These are phyloP conservation scores for Meliscaeva auricollis DNA, from an alignment of 2,888 invertebrate genomes.

Conservation along the genomic window DNA sequence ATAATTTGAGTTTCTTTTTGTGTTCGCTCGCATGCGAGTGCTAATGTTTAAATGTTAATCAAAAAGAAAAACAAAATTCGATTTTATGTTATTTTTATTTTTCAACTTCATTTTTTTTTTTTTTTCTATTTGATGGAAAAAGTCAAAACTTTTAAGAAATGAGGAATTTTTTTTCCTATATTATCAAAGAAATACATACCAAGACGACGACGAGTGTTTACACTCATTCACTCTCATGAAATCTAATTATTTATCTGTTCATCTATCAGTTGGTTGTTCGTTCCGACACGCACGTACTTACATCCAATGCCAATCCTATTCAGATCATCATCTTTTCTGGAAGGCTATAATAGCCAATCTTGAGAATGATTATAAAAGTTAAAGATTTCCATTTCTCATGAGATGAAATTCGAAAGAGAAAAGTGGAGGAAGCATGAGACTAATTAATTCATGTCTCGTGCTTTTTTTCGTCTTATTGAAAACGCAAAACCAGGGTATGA, in stretches of 20 bases:
- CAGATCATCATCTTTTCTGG: not conserved
- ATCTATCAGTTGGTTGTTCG: conserved; percentile 5
- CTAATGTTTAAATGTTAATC: conserved; percentile 25
- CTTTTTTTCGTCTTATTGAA: not conserved
- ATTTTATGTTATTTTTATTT: too few relatives aligned
- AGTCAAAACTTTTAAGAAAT: not conserved
- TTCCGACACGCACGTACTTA: conserved; percentile 20
- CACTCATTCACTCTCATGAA: too few relatives aligned
- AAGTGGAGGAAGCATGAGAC: not conserved
- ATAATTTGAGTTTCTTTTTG: conserved; percentile 8
- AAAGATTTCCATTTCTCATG: not conserved
- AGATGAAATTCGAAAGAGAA: not conserved
- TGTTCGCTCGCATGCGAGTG: conserved; percentile 12
- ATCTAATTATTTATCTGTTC: conserved; percentile 2
- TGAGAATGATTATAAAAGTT: not conserved
- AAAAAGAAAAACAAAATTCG: not conserved
- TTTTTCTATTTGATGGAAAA: conserved; percentile 10
- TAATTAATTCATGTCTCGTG: conserved; percentile 4
- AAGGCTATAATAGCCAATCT: not conserved
- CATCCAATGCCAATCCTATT: not conserved
- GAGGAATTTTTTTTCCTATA: too few relatives aligned
- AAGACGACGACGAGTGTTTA: not conserved
- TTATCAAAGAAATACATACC: too few relatives aligned
- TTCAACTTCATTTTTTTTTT: not conserved
- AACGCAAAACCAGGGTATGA: conserved; percentile 9